Evolutionary conservation across 2,888 invertebrate species (phyloP), one percentile per base, ranked within the genome.

Genomic region (Gastrophysa polygoni): DNA sequence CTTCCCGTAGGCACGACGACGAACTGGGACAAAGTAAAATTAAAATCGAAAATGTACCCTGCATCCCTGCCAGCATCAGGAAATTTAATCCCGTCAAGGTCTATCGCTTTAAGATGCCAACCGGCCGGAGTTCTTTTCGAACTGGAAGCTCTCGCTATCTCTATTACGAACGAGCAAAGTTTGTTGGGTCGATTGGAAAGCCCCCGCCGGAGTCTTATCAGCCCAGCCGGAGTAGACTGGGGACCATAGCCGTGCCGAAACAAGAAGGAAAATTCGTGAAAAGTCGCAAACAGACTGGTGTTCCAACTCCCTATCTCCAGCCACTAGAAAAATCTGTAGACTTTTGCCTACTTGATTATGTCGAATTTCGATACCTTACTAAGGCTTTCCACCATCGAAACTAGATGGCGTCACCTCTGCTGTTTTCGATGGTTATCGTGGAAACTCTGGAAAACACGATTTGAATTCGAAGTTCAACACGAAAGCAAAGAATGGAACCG

Each of bases 61-160:
- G 73, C 74, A 77, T 73, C 73, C 69, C 38, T 75, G 75, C 73
- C 68, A 74, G 38, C 38, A n/a, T n/a, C n/a, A 77, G 77, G 75
- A 78, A 78, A 78, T 78, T 77, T 78, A 78, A 78, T 78, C 78
- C 74, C 69, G 71, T 70, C 74, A 75, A 73, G 76, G 78, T 78
- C 77, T 79, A 79, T 78, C 79, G 78, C 79, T 78, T 79, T 78
- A 79, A 76, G 76, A 72, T 71, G 69, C 58, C 57, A 72, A 38
- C n/a, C 38, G 38, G 14, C 38, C 38, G 3, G 14, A 38, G 2
- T 38, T 6, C 3, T 14, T 4, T 6, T 38, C 3, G 38, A 11
- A 14, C n/a, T 14, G 14, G 32, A 38, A 38, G 14, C 38, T 14
- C 14, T 38, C 14, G 4, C 38, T 11, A 11, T 10, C 38, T 11